A percentile compares a stretch with the other conserved stretches of the same genome.
These are phyloP conservation scores for Sweltsa coloradensis DNA, from an alignment of 1,140 invertebrate genomes.

Conservation along the genomic window DNA sequence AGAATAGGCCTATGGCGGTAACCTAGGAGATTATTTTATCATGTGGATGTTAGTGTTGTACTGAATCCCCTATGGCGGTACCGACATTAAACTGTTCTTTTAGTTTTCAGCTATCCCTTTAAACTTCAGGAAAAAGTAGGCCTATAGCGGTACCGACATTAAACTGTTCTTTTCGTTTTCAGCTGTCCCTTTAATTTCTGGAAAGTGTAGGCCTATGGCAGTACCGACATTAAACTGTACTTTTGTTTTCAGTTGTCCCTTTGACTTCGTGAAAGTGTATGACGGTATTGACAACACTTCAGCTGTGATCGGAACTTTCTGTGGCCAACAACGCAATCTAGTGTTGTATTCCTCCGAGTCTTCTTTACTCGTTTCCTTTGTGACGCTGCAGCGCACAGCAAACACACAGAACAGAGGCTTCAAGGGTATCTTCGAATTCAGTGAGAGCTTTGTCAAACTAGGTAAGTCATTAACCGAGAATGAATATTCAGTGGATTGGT, in stretches of 20 bases:
- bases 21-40: no score
- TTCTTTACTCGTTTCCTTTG: constrained; percentile 78
- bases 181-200: constrained; percentile 92
- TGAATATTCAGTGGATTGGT: no score
- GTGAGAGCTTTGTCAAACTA: constrained; percentile 91
- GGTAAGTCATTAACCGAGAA: constrained; percentile 55
- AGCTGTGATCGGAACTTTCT: constrained; percentile 92
- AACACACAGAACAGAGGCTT: constrained; percentile 91
- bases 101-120: no score
- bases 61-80: no score
- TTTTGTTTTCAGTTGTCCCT: constrained; percentile 74
- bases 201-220: not conserved
- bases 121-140: no score
- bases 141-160: constrained; percentile 1
- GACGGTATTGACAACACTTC: constrained; percentile 78
- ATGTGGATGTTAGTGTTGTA: no score
- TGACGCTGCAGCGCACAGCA: constrained; percentile 74
- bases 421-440: constrained; percentile 92
- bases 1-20: no score
- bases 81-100: no score
- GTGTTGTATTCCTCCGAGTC: constrained; percentile 88
- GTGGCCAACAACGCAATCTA: constrained; percentile 92
- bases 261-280: constrained; percentile 93
- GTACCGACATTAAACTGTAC: constrained; percentile 2
- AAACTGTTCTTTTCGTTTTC: constrained; percentile 21